These are phyloP conservation scores for Thereva nobilitata DNA, from an alignment of 2,888 invertebrate genomes.

Conservation along the genomic window DNA sequence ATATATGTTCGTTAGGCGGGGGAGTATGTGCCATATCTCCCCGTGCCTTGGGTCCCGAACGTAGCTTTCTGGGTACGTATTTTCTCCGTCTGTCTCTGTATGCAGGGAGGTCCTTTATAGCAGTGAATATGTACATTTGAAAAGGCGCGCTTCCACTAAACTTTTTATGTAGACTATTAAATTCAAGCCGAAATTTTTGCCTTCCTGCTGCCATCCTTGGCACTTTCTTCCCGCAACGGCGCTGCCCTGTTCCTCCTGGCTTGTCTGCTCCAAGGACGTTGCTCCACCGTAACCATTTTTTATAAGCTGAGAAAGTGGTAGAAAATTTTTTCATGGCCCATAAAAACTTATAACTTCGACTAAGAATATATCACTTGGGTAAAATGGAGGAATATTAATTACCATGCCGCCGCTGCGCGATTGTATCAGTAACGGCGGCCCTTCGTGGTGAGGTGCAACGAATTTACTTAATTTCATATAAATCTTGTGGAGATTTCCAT, in stretches of 20 bases:
- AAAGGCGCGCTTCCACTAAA: conserved; percentile 19
- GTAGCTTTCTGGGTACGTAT: neutral
- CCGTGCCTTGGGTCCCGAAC: neutral
- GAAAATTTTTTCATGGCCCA: conserved; percentile 21
- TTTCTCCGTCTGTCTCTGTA: neutral
- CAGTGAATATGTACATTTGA: conserved; percentile 10
- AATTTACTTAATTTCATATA: conserved; percentile 14
- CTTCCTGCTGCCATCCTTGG: neutral
- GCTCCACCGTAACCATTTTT: conserved; percentile 8
- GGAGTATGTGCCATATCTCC: conserved; percentile 10
- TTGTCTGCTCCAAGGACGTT: conserved; percentile 2
- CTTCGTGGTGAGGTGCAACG: neutral
- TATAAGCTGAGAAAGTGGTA: conserved; percentile 18
- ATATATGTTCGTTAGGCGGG: conserved; percentile 1
- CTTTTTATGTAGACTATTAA: conserved; percentile 30
- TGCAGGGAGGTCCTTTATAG: neutral
- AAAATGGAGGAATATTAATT: conserved; percentile 20
- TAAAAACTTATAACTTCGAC: conserved; percentile 20
- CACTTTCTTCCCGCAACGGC: neutral
- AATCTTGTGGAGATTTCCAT: conserved; percentile 1
- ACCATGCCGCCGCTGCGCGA: conserved; percentile 5
- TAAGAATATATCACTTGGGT: conserved; percentile 9
- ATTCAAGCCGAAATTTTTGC: conserved; percentile 17
- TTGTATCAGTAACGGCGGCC: conserved; percentile 6
- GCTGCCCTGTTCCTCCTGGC: neutral